Percentiles rank a stretch among this genome's conserved stretches.
These are phyloP conservation scores for Ptilorrhoa leucosticta DNA, from an alignment of 2,113 vertebrate species.

Conservation along the genomic window DNA sequence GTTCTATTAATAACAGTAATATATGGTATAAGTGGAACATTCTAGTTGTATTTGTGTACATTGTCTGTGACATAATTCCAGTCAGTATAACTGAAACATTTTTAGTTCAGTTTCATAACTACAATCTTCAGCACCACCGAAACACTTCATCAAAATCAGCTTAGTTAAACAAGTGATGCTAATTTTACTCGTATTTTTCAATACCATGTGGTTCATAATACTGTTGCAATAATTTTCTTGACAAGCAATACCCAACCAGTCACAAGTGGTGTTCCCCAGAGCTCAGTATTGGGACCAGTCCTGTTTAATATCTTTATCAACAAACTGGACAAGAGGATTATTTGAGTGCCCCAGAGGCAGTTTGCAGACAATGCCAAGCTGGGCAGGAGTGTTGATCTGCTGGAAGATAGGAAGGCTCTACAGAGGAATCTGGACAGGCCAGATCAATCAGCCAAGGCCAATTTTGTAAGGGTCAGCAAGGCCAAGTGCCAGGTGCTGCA, in stretches of 20 bases:
- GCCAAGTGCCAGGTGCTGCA: background rate
- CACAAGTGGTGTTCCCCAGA: background rate
- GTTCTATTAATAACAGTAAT: background rate
- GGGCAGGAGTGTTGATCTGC: background rate
- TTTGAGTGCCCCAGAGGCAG: background rate
- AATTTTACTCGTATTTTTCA: background rate
- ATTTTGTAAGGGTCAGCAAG: background rate
- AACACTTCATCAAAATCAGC: background rate
- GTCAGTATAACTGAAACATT: background rate
- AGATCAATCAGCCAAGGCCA: background rate
- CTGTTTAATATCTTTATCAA: background rate
- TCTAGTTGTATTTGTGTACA: background rate
- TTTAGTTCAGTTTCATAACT: background rate
- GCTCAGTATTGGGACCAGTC: background rate
- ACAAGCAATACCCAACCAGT: background rate
- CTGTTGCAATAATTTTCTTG: background rate
- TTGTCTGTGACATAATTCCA: background rate
- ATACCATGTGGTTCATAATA: background rate
- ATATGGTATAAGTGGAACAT: background rate
- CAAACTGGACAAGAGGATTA: background rate
- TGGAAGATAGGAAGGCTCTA: background rate
- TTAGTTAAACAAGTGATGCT: background rate
- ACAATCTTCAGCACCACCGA: background rate
- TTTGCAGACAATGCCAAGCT: background rate
- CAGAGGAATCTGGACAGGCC: background rate